phyloP scores from a whole-genome alignment of 2,113 vertebrate species.

The Oxygymnocypris stewartii region DNA sequence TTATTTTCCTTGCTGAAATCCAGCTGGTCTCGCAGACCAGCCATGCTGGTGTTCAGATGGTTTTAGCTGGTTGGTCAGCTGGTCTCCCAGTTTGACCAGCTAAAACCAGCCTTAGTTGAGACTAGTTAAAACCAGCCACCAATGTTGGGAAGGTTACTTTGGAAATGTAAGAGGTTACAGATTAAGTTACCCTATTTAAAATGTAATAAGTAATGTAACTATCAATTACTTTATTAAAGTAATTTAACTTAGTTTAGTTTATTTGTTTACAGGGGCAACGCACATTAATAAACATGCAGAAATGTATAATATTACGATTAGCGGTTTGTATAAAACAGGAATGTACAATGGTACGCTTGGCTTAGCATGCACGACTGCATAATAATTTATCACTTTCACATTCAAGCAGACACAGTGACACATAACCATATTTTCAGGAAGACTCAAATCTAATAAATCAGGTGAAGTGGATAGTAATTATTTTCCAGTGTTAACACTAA shows the following conservation, averaged over 20 bases:
- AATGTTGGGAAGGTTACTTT: too few relatives aligned
- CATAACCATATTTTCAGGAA: constrained; percentile 27
- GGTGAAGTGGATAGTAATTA: constrained; percentile 25
- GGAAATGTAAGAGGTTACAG: too few relatives aligned
- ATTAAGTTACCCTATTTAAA: too few relatives aligned
- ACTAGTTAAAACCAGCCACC: too few relatives aligned
- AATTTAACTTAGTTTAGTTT: too few relatives aligned
- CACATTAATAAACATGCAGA: not conserved
- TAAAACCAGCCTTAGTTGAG: not conserved
- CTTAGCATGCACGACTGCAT: not conserved
- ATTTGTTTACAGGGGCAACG: too few relatives aligned
- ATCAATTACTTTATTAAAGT: too few relatives aligned
- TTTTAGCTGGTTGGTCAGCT: too few relatives aligned
- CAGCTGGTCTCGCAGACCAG: too few relatives aligned
- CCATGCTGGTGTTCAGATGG: too few relatives aligned
- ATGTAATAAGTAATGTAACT: too few relatives aligned
- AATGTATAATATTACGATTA: not conserved
- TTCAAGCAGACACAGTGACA: not conserved
- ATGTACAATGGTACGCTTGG: not conserved
- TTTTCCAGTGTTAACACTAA: constrained; percentile 17
- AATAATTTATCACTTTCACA: not conserved
- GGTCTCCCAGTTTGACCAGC: not conserved
- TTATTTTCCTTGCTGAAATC: not conserved
- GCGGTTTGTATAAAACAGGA: not conserved
- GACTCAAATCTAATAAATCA: constrained; percentile 32